These are phyloP conservation scores for Hemicrepidius hirtus DNA, from an alignment of 2,888 invertebrate species.

Conservation along the genomic window DNA sequence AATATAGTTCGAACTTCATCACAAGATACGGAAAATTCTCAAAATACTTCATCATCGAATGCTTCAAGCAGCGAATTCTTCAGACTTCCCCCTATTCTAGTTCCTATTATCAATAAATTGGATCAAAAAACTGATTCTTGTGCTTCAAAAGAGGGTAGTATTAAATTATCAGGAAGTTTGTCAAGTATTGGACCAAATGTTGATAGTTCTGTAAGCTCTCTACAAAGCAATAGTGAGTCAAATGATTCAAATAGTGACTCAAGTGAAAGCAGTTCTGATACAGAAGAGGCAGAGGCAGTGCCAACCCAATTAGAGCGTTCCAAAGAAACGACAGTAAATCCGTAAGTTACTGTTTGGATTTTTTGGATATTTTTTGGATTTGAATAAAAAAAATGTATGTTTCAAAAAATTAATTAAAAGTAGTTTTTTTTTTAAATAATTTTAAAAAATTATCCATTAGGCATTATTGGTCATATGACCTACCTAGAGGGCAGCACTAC, in stretches of 20 bases:
- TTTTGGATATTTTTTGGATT: no score
- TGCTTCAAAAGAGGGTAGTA: slow-evolving; percentile 53
- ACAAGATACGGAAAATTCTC: slow-evolving; percentile 75
- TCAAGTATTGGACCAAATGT: slow-evolving; percentile 83
- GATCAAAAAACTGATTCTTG: slow-evolving; percentile 67
- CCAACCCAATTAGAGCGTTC: slow-evolving; percentile 16
- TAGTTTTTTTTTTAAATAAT: no score
- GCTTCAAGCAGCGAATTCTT: slow-evolving; percentile 74
- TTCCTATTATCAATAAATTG: slow-evolving; percentile 81
- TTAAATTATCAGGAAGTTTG: slow-evolving; percentile 75
- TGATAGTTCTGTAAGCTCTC: slow-evolving; percentile 74
- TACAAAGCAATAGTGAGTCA: slow-evolving; percentile 63
- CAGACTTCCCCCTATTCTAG: slow-evolving; percentile 82
- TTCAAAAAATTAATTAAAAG: no score
- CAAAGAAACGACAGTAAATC: neutral
- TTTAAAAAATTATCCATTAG: no score
- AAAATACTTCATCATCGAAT: slow-evolving; percentile 74
- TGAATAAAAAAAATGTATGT: no score
- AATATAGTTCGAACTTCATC: slow-evolving; percentile 67
- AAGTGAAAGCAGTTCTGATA: slow-evolving; percentile 65
- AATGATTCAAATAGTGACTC: slow-evolving; percentile 42
- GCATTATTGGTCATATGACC: no score
- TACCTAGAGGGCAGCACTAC: no score
- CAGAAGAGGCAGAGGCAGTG: slow-evolving; percentile 36
- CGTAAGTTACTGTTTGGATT: slow-evolving; percentile 5